Evolutionary conservation across 2,113 vertebrate species (phyloP), one percentile per base, ranked within the genome.

Genomic region (Cynocephalus volans): DNA sequence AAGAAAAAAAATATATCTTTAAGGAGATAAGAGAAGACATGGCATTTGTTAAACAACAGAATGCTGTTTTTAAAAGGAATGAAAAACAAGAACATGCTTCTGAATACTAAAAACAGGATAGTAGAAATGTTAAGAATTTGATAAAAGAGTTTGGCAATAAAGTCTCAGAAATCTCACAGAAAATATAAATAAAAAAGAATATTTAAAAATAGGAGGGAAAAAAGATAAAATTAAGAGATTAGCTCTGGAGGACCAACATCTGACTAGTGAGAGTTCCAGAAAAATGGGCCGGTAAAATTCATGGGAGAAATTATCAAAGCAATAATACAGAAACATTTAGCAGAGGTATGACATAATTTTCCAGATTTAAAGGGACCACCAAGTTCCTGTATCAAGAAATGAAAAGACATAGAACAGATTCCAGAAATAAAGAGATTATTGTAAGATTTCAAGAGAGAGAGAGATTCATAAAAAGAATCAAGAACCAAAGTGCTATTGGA

Each of bases 71-170:
- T 58, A 94, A 76, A 65, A 45, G 11, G 28, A 56, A 82, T 21
- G 65, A 88, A 88, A 18, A 48, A 81, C 24, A 92, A 69, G 90
- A 70, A n/a, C 33, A 62, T 4, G 3, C 8, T 54, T 33, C 60
- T 88, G 41, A 93, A 88, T 76, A 60, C 72, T 62, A 80, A 91
- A 92, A 88, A 73, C 21, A 56, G 18, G 52, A 33, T 77, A 21
- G 26, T 6, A 70, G 52, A 31, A 70, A 58, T 88, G 52, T 81
- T 52, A 52, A 83, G 41, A 45, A 76, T 58, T 69, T 83, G 33
- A 83, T 65, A 56, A 56, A 88, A 82, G 64, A 64, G 14, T 31
- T 18, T 48, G 12, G 45, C 58, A 10, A 56, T n/a, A n/a, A 95
- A 75, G n/a, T 88, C 50, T 65, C 9, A 19, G 13, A 81, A 82